A percentile compares a stretch with the other conserved stretches of the same genome.
Conservation (phyloP, 2,797 vertebrate species). For the Meriones psammophilus region DNA sequence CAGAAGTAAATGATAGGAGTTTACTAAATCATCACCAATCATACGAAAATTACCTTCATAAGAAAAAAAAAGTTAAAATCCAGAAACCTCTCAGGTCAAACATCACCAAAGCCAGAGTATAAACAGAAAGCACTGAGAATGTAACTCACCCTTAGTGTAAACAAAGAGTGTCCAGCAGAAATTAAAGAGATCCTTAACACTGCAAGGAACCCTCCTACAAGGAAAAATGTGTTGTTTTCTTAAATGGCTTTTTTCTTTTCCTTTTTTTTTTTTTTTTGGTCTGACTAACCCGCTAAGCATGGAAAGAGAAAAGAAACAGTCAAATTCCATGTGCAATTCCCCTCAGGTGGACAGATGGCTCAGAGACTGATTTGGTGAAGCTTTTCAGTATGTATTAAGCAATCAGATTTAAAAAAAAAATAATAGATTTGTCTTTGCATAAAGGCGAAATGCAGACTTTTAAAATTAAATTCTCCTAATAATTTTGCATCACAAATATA, state of each 20-base stretch:
- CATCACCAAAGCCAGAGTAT: constrained; percentile 35
- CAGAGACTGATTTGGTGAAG: constrained; percentile 23
- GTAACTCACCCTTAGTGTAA: constrained; percentile 95
- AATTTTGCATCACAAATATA: constrained; percentile 36
- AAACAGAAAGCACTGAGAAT: constrained; percentile 54
- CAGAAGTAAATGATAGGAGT: constrained; percentile 98
- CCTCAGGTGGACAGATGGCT: constrained; percentile 19
- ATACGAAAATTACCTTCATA: constrained; percentile 96
- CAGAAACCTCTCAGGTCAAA: constrained; percentile 76
- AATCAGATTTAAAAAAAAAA: not conserved
- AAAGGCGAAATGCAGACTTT: constrained; percentile 38
- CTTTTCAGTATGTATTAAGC: constrained; percentile 21
- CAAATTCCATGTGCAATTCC: constrained; percentile 57
- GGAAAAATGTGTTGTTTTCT: not conserved
- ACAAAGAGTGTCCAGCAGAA: constrained; percentile 99
- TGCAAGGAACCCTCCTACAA: constrained; percentile 93
- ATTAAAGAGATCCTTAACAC: constrained; percentile 95
- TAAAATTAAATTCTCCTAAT: constrained; percentile 44
- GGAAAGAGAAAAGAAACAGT: constrained; percentile 63
- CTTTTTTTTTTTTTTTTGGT: constrained; percentile 16
- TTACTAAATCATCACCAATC: constrained; percentile 99
- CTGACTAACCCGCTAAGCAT: constrained; percentile 45
- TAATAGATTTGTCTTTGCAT: constrained; percentile 18
- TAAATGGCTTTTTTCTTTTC: not conserved
- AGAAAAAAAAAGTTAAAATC: constrained; percentile 76